A percentile compares a stretch with the other conserved stretches of the same genome.
Conservation (phyloP, 2,888 invertebrate species). For the Liopterus haemorrhoidalis region DNA sequence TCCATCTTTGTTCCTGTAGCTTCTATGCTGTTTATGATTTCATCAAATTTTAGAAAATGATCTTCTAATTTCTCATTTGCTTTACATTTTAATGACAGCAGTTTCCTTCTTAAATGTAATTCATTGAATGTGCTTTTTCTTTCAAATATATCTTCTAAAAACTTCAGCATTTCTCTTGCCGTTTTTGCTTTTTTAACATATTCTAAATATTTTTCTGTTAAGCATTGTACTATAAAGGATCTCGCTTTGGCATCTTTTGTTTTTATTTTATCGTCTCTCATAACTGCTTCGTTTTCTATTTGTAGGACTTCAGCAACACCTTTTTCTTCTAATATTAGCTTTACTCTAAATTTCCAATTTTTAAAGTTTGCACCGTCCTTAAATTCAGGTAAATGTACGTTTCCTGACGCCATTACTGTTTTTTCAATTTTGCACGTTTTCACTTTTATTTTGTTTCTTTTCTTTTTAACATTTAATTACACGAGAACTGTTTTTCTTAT, state of each 20-base stretch:
- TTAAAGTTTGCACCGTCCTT: too few relatives aligned
- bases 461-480: too few relatives aligned
- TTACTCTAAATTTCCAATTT: conserved; percentile 24
- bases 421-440: too few relatives aligned
- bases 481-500: too few relatives aligned
- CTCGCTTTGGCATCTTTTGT: conserved; percentile 27
- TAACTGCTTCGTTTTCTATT: conserved; percentile 15
- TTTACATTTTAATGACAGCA: conserved; percentile 29
- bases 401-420: too few relatives aligned
- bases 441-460: too few relatives aligned
- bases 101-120: conserved; percentile 21
- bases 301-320: conserved; percentile 4
- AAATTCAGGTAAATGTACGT: too few relatives aligned
- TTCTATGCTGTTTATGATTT: conserved; percentile 8
- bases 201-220: conserved; percentile 30
- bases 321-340: conserved; percentile 20
- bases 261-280: too few relatives aligned
- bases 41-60: conserved; percentile 14
- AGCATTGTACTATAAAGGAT: conserved; percentile 30
- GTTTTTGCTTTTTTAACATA: conserved; percentile 29
- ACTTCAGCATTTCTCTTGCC: conserved; percentile 28
- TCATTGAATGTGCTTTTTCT: conserved; percentile 29
- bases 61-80: conserved; percentile 22
- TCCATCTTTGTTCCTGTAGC: conserved; percentile 23
- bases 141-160: conserved; percentile 30